These are phyloP conservation scores for Herminia tarsipennalis DNA, from an alignment of 2,888 invertebrate species.

Conservation along the genomic window DNA sequence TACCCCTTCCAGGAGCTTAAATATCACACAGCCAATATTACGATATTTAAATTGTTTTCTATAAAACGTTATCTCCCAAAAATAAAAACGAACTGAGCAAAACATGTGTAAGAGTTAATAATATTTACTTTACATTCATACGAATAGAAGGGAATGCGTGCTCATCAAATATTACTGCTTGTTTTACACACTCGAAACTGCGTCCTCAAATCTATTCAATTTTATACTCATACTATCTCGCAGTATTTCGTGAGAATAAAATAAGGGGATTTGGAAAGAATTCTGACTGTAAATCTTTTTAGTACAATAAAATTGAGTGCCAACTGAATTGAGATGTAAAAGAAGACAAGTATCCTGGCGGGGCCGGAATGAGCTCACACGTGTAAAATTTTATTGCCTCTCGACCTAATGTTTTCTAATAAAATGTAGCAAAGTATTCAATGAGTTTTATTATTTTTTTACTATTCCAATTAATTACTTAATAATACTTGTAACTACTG, in stretches of 20 bases:
- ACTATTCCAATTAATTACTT: background rate
- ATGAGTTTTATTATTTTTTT: background rate
- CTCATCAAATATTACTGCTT: slow-evolving; percentile 18
- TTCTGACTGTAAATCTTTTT: slow-evolving; percentile 53
- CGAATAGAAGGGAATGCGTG: background rate
- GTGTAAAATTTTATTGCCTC: slow-evolving; percentile 51
- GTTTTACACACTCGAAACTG: slow-evolving; percentile 25
- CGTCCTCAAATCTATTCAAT: slow-evolving; percentile 31
- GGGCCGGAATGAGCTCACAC: slow-evolving; percentile 42
- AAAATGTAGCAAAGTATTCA: slow-evolving; percentile 31
- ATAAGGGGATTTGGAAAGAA: slow-evolving; percentile 33
- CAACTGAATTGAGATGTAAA: slow-evolving; percentile 55
- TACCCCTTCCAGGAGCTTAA: no score
- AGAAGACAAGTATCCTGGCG: slow-evolving; percentile 32
- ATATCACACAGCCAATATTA: no score
- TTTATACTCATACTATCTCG: slow-evolving; percentile 19
- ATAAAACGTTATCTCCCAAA: background rate
- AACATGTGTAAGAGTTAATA: background rate
- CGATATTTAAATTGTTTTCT: no score
- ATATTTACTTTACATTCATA: slow-evolving; percentile 1
- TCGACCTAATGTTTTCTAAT: slow-evolving; percentile 41
- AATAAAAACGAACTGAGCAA: background rate
- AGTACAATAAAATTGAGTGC: slow-evolving; percentile 59
- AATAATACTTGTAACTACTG: background rate
- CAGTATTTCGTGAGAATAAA: slow-evolving; percentile 25